Conservation (phyloP, 2,888 invertebrate genomes). For the Empis livida region DNA sequence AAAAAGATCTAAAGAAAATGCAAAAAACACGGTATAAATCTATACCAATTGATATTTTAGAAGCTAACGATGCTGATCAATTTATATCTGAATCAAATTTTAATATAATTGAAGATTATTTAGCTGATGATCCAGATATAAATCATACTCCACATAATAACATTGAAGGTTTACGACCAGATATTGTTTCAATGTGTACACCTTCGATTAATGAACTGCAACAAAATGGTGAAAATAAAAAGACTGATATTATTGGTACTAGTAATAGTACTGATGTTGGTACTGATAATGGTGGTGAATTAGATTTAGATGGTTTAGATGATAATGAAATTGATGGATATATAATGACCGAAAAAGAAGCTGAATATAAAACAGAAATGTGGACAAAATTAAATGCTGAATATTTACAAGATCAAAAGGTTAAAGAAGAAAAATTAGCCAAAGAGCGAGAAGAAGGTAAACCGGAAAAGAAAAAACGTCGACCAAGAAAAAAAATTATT, state of each 20-base stretch:
- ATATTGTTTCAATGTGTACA: constrained; percentile 67
- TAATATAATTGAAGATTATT: constrained; percentile 34
- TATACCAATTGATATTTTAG: constrained; percentile 11
- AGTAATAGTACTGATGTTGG: not conserved
- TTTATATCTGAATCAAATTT: constrained; percentile 39
- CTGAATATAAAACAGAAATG: constrained; percentile 61
- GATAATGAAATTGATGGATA: constrained; percentile 84
- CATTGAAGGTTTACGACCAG: constrained; percentile 44
- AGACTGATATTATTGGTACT: constrained; percentile 7
- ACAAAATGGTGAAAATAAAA: constrained; percentile 32
- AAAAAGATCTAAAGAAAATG: constrained; percentile 44
- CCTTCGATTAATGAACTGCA: constrained; percentile 37
- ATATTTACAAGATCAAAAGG: constrained; percentile 74
- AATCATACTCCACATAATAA: constrained; percentile 6
- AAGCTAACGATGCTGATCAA: constrained; percentile 33
- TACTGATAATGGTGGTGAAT: constrained; percentile 32
- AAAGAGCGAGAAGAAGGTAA: constrained; percentile 80
- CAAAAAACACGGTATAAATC: constrained; percentile 22
- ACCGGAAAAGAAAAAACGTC: constrained; percentile 64
- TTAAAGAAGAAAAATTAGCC: constrained; percentile 67
- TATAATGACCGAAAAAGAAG: constrained; percentile 71
- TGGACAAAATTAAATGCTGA: constrained; percentile 85
- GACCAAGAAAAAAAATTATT: constrained; percentile 48
- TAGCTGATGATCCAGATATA: constrained; percentile 23
- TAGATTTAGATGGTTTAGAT: constrained; percentile 64